These are phyloP conservation scores for Cephalotes varians DNA, from an alignment of 2,888 invertebrate genomes.

Conservation along the genomic window DNA sequence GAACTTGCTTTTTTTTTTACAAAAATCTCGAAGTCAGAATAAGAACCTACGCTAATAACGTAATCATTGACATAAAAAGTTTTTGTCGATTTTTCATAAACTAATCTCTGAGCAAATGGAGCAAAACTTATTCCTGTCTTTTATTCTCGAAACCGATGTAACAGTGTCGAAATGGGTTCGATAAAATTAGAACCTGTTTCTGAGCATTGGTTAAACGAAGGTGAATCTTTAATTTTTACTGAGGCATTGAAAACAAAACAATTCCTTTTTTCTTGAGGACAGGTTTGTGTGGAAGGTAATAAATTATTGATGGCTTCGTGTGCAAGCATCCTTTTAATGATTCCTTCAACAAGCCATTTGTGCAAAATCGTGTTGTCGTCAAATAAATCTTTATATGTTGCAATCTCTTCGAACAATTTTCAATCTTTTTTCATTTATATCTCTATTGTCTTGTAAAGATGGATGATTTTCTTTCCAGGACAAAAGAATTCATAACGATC, in stretches of 20 bases:
- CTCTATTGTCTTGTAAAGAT: background rate
- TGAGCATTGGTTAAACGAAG: background rate
- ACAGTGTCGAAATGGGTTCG: rapidly evolving
- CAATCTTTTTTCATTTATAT: background rate
- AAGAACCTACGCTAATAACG: background rate
- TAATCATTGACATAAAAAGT: background rate
- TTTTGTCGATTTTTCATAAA: background rate
- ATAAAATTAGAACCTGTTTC: background rate
- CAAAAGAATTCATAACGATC: background rate
- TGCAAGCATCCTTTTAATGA: background rate
- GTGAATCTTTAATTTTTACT: rapidly evolving
- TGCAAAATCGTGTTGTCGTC: rapidly evolving
- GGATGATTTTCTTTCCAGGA: background rate
- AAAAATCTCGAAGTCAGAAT: background rate
- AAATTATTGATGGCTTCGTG: no score
- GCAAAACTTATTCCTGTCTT: background rate
- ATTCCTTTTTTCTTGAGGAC: background rate
- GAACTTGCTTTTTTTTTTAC: background rate
- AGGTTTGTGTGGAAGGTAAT: background rate
- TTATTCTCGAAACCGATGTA: background rate
- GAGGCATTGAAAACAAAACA: background rate
- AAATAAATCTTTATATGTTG: background rate
- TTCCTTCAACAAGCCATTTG: background rate
- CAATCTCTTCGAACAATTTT: background rate
- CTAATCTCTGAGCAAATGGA: background rate